A percentile compares a stretch with the other conserved stretches of the same genome.
These are phyloP conservation scores for Peribatodes rhomboidaria DNA, from an alignment of 2,888 invertebrate species.

Conservation along the genomic window DNA sequence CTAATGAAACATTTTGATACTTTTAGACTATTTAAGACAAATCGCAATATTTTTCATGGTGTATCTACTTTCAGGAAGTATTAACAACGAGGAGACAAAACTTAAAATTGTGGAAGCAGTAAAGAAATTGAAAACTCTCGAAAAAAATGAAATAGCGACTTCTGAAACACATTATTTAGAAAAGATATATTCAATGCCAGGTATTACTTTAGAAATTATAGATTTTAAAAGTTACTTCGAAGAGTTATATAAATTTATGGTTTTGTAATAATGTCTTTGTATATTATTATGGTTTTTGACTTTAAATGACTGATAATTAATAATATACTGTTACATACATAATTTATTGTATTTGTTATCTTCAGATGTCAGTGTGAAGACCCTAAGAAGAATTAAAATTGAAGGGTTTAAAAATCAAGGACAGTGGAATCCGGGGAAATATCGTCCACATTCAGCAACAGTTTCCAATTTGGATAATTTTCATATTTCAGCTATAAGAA, in stretches of 20 bases:
- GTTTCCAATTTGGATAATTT: conserved; percentile 24
- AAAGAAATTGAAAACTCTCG: conserved; percentile 34
- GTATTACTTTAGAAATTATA: conserved; percentile 24
- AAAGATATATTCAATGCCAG: conserved; percentile 35
- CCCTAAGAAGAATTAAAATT: conserved; percentile 20
- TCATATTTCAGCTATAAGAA: conserved; percentile 20
- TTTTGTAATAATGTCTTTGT: conserved; percentile 19
- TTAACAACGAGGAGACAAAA: conserved; percentile 29
- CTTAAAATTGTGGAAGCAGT: conserved; percentile 30
- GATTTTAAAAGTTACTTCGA: conserved; percentile 25
- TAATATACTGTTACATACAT: conserved; percentile 21
- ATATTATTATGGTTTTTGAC: conserved; percentile 21
- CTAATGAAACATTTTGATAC: conserved; percentile 28
- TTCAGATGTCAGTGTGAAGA: conserved; percentile 32
- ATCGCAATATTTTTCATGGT: conserved; percentile 27
- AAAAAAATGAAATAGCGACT: conserved; percentile 23
- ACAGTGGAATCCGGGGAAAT: conserved; percentile 31
- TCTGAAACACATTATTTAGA: conserved; percentile 31
- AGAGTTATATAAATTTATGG: conserved; percentile 18
- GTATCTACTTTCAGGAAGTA: conserved; percentile 29
- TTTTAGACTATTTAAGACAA: conserved; percentile 27
- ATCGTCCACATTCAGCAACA: conserved; percentile 23
- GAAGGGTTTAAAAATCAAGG: conserved; percentile 25
- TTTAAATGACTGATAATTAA: conserved; percentile 18
- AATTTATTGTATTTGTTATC: conserved; percentile 26